A percentile compares a stretch with the other conserved stretches of the same genome.
Evolutionary conservation across 2,888 invertebrate genomes (phyloP).

Genomic region (Muschampia plurimacula): DNA sequence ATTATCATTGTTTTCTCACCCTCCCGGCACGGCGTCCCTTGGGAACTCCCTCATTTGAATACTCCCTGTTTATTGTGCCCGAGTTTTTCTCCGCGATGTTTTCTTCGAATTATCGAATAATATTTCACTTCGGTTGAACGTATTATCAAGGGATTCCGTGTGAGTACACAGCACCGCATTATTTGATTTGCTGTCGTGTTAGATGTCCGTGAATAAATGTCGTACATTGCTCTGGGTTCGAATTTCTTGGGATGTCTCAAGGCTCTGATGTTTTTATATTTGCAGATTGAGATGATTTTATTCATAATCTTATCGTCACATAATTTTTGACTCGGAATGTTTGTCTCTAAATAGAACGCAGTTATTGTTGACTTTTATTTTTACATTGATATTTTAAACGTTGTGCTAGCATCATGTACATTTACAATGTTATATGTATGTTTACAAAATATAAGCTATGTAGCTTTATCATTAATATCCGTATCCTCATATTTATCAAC

Average conservation of each 20-base stretch:
- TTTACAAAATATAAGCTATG: too few species aligned
- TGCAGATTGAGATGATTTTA: slow-evolving; percentile 1
- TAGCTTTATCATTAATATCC: too few species aligned
- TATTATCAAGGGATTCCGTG: slow-evolving; percentile 69
- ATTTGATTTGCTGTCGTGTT: slow-evolving; percentile 63
- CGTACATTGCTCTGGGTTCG: slow-evolving; percentile 27
- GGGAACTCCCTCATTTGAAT: slow-evolving; percentile 76
- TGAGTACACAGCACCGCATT: slow-evolving; percentile 59
- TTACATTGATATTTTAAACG: too few species aligned
- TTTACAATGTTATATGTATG: too few species aligned
- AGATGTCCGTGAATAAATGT: slow-evolving; percentile 33
- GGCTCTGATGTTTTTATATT: slow-evolving; percentile 3
- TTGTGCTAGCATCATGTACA: too few species aligned
- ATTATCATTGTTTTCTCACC: slow-evolving; percentile 78
- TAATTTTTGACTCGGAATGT: background rate
- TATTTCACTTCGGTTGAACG: slow-evolving; percentile 69
- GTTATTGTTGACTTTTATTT: too few species aligned
- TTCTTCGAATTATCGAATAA: slow-evolving; percentile 74
- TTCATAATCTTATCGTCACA: slow-evolving; percentile 13
- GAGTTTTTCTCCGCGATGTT: slow-evolving; percentile 61
- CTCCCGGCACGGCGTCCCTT: slow-evolving; percentile 52
- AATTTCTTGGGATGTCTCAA: slow-evolving; percentile 13
- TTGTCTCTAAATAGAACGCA: background rate
- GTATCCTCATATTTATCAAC: too few species aligned
- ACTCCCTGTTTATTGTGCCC: slow-evolving; percentile 78